phyloP scores from a whole-genome alignment of 2,888 invertebrate genomes.

The Darwinula stevensoni region DNA sequence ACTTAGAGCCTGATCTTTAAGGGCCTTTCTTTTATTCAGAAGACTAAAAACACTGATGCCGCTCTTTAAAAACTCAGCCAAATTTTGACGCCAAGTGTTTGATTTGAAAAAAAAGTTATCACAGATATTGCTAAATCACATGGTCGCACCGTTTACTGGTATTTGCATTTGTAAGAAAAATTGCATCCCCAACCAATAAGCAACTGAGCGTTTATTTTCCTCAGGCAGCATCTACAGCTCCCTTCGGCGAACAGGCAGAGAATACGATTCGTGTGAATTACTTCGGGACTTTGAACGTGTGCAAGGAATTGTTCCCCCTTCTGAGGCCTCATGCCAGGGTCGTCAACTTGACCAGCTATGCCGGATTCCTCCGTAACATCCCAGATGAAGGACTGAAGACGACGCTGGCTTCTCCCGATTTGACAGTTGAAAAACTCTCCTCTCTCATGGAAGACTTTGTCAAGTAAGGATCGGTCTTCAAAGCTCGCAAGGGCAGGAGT shows the following conservation, averaged over 20 bases:
- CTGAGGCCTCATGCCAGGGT: slow-evolving; percentile 35
- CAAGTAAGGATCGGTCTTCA: too few species aligned
- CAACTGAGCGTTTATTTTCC: slow-evolving; percentile 5
- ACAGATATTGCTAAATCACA: too few species aligned
- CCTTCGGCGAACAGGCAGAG: slow-evolving; percentile 33
- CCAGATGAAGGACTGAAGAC: slow-evolving; percentile 24
- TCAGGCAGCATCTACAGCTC: slow-evolving; percentile 21
- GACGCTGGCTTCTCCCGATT: slow-evolving; percentile 23
- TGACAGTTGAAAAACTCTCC: slow-evolving; percentile 28
- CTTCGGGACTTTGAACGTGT: slow-evolving; percentile 29
- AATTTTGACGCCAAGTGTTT: too few species aligned
- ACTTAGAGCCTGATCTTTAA: too few species aligned
- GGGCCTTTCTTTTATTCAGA: too few species aligned
- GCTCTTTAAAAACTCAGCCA: too few species aligned
- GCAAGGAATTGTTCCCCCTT: slow-evolving; percentile 36
- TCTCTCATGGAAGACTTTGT: slow-evolving; percentile 34
- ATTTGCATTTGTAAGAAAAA: too few species aligned
- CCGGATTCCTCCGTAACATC: slow-evolving; percentile 29
- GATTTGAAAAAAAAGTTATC: too few species aligned
- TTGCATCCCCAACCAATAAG: too few species aligned
- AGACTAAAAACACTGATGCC: too few species aligned
- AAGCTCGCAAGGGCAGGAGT: too few species aligned
- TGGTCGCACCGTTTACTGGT: too few species aligned
- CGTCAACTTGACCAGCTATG: slow-evolving; percentile 39
- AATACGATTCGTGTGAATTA: slow-evolving; percentile 37